Evolutionary conservation across 2,113 vertebrate species (phyloP).

Genomic region (Pelusios castaneus): DNA sequence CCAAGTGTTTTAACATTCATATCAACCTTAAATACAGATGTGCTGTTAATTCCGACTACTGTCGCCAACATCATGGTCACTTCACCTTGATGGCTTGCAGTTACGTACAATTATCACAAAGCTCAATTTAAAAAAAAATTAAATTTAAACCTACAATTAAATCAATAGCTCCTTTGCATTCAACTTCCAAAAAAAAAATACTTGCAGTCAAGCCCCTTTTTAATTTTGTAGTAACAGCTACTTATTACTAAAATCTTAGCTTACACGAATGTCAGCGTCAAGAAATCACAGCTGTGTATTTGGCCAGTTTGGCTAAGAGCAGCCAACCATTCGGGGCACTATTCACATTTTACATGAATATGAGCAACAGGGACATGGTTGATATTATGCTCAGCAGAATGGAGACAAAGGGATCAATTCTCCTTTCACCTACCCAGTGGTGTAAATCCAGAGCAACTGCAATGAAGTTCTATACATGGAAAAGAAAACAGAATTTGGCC

Average conservation of each 20-base stretch:
- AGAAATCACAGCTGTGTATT: neutral
- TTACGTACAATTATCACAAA: neutral
- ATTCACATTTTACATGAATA: neutral
- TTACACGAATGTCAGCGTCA: neutral
- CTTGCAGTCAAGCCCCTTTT: neutral
- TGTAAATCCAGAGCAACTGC: neutral
- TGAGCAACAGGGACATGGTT: neutral
- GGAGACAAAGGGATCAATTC: accelerated
- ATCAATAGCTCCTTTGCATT: neutral
- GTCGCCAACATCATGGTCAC: neutral
- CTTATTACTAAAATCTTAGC: neutral
- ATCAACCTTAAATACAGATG: conserved; percentile 16
- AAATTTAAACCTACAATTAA: neutral
- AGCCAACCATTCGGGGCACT: neutral
- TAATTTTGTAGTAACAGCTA: neutral
- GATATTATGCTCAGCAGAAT: neutral
- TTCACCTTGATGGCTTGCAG: neutral
- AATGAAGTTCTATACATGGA: neutral
- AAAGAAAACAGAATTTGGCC: neutral
- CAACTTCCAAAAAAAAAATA: neutral
- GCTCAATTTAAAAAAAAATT: neutral
- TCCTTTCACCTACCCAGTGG: neutral
- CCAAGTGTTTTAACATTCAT: conserved; percentile 35
- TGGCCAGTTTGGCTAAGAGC: neutral
- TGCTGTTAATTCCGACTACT: neutral